Percentiles rank a stretch among this genome's conserved stretches.
Evolutionary conservation across 2,797 vertebrate species (phyloP).

Genomic region (Phoeniculus purpureus): DNA sequence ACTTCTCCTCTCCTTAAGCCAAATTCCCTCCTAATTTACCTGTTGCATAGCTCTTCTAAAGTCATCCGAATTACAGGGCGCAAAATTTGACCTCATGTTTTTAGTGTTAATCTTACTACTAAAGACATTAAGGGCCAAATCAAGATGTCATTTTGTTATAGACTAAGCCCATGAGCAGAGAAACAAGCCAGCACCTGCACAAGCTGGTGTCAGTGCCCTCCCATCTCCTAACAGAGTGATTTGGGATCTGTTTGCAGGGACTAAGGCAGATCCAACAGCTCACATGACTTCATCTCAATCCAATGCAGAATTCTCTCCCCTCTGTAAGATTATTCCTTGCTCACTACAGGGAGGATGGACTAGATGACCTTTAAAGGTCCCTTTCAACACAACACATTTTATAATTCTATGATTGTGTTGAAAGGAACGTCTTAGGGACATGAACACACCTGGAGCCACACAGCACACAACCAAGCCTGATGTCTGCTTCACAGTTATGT

Average conservation of each 20-base stretch:
- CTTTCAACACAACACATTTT: too few relatives aligned
- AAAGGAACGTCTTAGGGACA: neutral
- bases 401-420: neutral
- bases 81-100: neutral
- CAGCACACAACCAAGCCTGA: neutral
- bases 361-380: too few relatives aligned
- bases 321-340: neutral
- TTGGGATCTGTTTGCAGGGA: neutral
- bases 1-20: slow-evolving; percentile 21
- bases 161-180: neutral
- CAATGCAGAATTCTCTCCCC: neutral
- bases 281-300: neutral
- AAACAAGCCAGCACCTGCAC: neutral
- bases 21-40: slow-evolving; percentile 41
- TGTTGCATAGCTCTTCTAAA: neutral
- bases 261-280: neutral
- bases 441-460: neutral
- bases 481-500: neutral
- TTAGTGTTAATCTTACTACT: neutral
- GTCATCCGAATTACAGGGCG: neutral
- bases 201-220: neutral
- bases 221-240: neutral
- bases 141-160: neutral
- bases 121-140: neutral
- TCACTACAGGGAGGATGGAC: too few relatives aligned